These are phyloP conservation scores for Cassiopea xamachana DNA, from an alignment of 30 jellyfish, hydroid and myxozoan species.

Conservation along the genomic window DNA sequence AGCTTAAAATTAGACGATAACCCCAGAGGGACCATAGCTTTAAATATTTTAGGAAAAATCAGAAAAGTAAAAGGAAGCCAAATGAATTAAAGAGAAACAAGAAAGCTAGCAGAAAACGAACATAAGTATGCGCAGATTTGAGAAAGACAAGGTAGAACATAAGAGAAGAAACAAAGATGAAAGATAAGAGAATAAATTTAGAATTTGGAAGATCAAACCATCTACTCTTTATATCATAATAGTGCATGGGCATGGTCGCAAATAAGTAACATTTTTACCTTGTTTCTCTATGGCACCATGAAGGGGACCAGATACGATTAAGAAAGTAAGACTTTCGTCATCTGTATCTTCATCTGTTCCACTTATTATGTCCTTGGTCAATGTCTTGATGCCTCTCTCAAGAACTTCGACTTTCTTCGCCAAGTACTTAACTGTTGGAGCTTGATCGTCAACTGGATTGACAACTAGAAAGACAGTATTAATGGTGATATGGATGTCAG, in stretches of 20 bases:
- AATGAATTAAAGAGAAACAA: no score
- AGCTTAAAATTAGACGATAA: no score
- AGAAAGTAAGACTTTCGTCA: conserved; percentile 77
- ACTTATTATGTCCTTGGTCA: conserved; percentile 78
- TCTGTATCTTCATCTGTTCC: conserved; percentile 93
- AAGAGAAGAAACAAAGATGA: no score
- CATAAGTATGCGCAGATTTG: no score
- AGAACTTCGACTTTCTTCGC: conserved; percentile 67
- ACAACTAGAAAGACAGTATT: conserved; percentile 57
- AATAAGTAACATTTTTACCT: conserved; percentile 62
- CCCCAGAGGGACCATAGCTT: no score
- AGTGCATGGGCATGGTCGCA: neutral
- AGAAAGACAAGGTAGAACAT: no score
- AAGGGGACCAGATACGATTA: conserved; percentile 65
- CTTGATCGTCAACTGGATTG: conserved; percentile 88
- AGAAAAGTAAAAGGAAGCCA: no score
- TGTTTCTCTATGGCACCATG: conserved; percentile 78
- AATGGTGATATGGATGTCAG: neutral
- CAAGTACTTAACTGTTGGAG: conserved; percentile 62
- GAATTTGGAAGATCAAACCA: no score
- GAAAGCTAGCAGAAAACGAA: no score
- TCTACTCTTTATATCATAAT: no score
- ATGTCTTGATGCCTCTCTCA: conserved; percentile 73
- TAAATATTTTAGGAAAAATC: no score
- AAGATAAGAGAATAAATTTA: no score